A percentile compares a stretch with the other conserved stretches of the same genome.
These are phyloP conservation scores for Aethina tumida DNA, from an alignment of 1,140 invertebrate species.

Conservation along the genomic window DNA sequence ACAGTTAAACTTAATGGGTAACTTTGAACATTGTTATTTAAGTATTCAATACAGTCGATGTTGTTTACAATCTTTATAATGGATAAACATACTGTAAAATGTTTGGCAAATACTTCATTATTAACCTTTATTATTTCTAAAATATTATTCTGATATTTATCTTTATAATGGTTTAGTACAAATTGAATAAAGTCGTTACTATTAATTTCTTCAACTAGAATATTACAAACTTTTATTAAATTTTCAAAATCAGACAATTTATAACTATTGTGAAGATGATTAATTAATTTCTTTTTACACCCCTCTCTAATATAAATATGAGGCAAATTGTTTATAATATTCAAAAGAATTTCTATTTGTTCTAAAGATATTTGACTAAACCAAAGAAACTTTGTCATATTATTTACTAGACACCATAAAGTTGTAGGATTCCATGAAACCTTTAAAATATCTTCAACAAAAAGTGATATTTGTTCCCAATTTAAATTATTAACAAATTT, in stretches of 20 bases:
- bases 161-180: constrained; percentile 1
- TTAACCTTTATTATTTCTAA: constrained; percentile 4
- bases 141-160: not conserved
- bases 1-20: not conserved
- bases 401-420: constrained; percentile 16
- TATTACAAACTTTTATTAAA: not conserved
- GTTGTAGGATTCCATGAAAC: constrained; percentile 16
- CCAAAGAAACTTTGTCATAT: constrained; percentile 3
- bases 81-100: not conserved
- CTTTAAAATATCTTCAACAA: constrained; percentile 15
- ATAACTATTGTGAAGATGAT: constrained; percentile 4
- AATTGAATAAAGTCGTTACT: constrained; percentile 1
- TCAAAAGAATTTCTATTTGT: constrained; percentile 7
- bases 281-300: constrained; percentile 10
- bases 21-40: not conserved
- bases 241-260: constrained; percentile 6
- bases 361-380: constrained; percentile 1
- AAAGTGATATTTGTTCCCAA: constrained; percentile 5
- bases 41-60: not conserved
- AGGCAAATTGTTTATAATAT: constrained; percentile 10
- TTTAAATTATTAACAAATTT: constrained; percentile 9
- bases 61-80: not conserved
- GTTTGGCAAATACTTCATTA: not conserved
- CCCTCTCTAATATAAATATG: constrained; percentile 15
- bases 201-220: constrained; percentile 2